phyloP scores from a whole-genome alignment of 2,113 vertebrate genomes.

The Antennarius striatus region DNA sequence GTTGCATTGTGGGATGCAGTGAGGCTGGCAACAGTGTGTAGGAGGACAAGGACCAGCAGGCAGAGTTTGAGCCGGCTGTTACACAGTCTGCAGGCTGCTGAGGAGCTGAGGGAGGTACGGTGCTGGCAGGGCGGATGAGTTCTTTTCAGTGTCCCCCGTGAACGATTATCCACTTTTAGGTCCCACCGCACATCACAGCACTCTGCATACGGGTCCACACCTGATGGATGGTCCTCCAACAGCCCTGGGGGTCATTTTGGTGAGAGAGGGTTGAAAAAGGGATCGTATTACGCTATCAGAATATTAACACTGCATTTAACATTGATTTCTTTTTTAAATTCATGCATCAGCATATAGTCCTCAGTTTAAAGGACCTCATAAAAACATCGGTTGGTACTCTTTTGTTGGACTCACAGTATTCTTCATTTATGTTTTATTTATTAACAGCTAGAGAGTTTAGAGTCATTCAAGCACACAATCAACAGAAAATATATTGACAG shows the following conservation, averaged over 20 bases:
- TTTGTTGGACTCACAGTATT: no score
- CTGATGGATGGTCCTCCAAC: slow-evolving; percentile 91
- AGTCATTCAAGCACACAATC: no score
- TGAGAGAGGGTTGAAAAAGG: neutral
- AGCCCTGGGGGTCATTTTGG: slow-evolving; percentile 81
- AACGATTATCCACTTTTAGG: slow-evolving; percentile 83
- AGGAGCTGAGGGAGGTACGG: slow-evolving; percentile 89
- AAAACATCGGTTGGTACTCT: no score
- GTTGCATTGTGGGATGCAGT: slow-evolving; percentile 92
- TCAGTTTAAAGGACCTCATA: no score
- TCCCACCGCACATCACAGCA: slow-evolving; percentile 97
- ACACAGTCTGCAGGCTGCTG: slow-evolving; percentile 94
- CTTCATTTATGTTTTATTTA: no score
- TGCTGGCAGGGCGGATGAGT: slow-evolving; percentile 90
- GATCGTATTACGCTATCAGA: no score
- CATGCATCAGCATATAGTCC: no score
- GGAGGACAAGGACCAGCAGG: slow-evolving; percentile 93
- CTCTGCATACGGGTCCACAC: slow-evolving; percentile 86
- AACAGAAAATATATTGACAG: no score
- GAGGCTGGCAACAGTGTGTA: slow-evolving; percentile 96
- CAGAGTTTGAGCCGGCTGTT: slow-evolving; percentile 96
- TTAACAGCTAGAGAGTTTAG: no score
- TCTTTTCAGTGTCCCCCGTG: slow-evolving; percentile 86
- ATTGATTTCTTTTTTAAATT: no score
- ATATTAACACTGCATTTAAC: no score